phyloP scores from a whole-genome alignment of 1,140 invertebrate species.

The Parapsyche elsis region DNA sequence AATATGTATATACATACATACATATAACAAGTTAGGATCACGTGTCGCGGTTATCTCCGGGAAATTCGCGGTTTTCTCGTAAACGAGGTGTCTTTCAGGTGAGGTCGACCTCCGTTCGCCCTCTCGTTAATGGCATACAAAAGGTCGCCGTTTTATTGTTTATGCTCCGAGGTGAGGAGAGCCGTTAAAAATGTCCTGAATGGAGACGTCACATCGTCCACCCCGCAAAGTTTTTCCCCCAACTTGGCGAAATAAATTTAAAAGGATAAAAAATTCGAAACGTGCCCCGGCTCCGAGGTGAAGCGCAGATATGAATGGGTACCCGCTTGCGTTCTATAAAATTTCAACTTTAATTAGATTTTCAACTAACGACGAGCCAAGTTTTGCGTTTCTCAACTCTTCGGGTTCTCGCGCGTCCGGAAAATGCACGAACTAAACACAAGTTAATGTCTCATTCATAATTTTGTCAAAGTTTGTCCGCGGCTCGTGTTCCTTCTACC shows the following conservation, averaged over 20 bases:
- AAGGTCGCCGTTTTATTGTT: background rate
- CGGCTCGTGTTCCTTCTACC: background rate
- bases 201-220: background rate
- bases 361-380: constrained; percentile 45
- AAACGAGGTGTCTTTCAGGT: no score
- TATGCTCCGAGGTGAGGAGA: background rate
- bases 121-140: no score
- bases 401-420: background rate
- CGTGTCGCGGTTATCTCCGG: no score
- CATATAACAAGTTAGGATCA: no score
- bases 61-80: no score
- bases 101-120: no score
- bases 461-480: constrained; percentile 39
- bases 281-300: constrained; percentile 13
- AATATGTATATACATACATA: no score
- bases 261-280: constrained; percentile 42
- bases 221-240: background rate
- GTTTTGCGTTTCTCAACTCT: constrained; percentile 13
- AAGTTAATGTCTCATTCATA: constrained; percentile 46
- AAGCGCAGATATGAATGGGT: constrained; percentile 30
- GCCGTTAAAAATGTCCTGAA: background rate
- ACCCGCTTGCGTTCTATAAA: constrained; percentile 31
- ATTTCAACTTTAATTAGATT: constrained; percentile 48
- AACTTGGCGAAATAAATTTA: constrained; percentile 36
- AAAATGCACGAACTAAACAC: constrained; percentile 29